A percentile compares a stretch with the other conserved stretches of the same genome.
These are phyloP conservation scores for Borostomias antarcticus DNA, from an alignment of 2,797 vertebrate species.

Conservation along the genomic window DNA sequence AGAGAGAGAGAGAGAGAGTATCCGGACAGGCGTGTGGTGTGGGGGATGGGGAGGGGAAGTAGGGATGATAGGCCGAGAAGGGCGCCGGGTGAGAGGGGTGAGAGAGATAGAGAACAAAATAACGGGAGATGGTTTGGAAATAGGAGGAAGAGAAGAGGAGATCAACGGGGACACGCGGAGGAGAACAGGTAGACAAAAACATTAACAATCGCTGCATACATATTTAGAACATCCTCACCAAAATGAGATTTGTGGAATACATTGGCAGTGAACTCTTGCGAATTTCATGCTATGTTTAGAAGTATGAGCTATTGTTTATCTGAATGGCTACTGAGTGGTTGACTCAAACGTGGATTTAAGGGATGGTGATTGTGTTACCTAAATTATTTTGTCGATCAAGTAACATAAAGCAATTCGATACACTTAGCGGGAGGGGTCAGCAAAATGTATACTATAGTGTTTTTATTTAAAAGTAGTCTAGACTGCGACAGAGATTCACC, in stretches of 20 bases:
- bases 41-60: conserved; percentile 51
- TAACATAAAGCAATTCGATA: neutral
- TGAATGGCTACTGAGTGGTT: no score
- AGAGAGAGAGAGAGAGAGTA: neutral
- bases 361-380: neutral
- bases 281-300: no score
- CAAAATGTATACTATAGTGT: neutral
- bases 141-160: conserved; percentile 25
- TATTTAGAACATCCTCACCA: neutral
- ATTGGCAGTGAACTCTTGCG: neutral
- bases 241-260: neutral
- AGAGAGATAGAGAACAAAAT: conserved; percentile 30
- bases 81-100: neutral
- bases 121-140: conserved; percentile 56
- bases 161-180: neutral
- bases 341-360: neutral
- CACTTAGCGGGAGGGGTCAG: neutral
- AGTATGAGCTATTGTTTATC: neutral
- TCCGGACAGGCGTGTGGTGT: conserved; percentile 40
- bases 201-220: no score
- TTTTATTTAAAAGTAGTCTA: no score
- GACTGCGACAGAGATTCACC: neutral
- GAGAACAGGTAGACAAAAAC: neutral
- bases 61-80: conserved; percentile 24
- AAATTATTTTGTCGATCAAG: neutral